Evolutionary conservation across 2,113 vertebrate species (phyloP).

Genomic region (Prochilodus magdalenae): DNA sequence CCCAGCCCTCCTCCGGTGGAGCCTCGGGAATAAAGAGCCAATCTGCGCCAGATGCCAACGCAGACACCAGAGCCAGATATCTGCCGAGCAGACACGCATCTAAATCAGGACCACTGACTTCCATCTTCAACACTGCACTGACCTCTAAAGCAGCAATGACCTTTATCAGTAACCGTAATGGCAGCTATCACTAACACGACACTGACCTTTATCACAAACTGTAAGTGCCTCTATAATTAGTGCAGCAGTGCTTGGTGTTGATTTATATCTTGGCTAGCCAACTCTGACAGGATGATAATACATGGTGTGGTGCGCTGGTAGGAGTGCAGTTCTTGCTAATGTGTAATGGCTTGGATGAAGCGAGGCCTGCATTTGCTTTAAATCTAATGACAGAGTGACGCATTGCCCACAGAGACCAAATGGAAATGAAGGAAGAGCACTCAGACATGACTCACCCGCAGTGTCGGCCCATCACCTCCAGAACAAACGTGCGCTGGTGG

Average conservation of each 20-base stretch:
- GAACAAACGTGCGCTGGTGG: slow-evolving; percentile 93
- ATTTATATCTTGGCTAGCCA: neutral
- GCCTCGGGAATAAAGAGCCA: slow-evolving; percentile 96
- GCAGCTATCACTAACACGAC: neutral
- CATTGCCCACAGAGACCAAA: neutral
- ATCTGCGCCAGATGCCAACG: slow-evolving; percentile 90
- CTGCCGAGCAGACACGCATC: slow-evolving; percentile 59
- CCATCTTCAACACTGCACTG: no score
- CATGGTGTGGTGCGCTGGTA: neutral
- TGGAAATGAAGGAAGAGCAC: neutral
- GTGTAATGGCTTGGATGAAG: neutral
- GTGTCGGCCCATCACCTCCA: slow-evolving; percentile 97
- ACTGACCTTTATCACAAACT: neutral
- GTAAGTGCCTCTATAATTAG: neutral
- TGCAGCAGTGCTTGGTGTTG: neutral
- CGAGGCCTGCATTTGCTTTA: neutral
- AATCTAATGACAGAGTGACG: neutral
- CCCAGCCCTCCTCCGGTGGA: slow-evolving; percentile 89
- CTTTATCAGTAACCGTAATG: neutral
- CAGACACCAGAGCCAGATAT: slow-evolving; percentile 89
- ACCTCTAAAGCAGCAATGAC: no score
- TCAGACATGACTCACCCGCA: slow-evolving; percentile 84
- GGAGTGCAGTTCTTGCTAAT: neutral
- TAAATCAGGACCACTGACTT: neutral
- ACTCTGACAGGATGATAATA: neutral